Evolutionary conservation across 2,888 invertebrate genomes (phyloP).

Genomic region (Automeris io): DNA sequence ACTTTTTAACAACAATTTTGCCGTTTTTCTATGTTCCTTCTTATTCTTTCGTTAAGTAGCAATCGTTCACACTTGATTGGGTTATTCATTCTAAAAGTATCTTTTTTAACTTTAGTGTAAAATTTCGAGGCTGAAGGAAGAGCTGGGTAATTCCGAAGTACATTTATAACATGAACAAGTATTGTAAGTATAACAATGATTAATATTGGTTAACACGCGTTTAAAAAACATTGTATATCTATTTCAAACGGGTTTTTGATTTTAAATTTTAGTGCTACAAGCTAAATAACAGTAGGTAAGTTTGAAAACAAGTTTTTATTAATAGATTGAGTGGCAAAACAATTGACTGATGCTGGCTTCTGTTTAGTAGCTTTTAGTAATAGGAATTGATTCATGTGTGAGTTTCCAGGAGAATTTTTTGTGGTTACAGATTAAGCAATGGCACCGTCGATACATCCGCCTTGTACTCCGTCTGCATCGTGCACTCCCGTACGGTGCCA

Average conservation of each 20-base stretch:
- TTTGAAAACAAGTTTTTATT: slow-evolving; percentile 17
- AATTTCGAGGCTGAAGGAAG: slow-evolving; percentile 41
- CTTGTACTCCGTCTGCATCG: slow-evolving; percentile 58
- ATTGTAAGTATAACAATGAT: slow-evolving; percentile 49
- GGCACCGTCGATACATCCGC: slow-evolving; percentile 55
- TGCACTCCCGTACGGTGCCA: slow-evolving; percentile 57
- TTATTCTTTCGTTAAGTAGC: slow-evolving; percentile 6
- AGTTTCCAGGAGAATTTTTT: slow-evolving; percentile 2
- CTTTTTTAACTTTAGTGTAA: slow-evolving; percentile 52
- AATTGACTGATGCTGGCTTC: slow-evolving; percentile 40
- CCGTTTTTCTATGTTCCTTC: too few species aligned
- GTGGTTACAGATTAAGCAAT: slow-evolving; percentile 34
- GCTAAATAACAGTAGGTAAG: slow-evolving; percentile 23
- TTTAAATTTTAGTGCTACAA: neutral
- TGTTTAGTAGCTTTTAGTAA: slow-evolving; percentile 10
- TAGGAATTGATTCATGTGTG: neutral
- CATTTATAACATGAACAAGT: slow-evolving; percentile 48
- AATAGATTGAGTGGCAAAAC: slow-evolving; percentile 41
- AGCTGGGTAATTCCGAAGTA: slow-evolving; percentile 38
- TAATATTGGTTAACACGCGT: slow-evolving; percentile 11
- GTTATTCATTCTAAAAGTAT: slow-evolving; percentile 25
- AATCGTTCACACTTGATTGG: slow-evolving; percentile 24
- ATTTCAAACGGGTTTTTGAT: neutral
- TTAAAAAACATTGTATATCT: slow-evolving; percentile 4
- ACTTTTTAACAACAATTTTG: neutral